Base-by-base conservation (phyloP, 2,113 vertebrate species). In the Malurus alboscapulatus region DNA sequence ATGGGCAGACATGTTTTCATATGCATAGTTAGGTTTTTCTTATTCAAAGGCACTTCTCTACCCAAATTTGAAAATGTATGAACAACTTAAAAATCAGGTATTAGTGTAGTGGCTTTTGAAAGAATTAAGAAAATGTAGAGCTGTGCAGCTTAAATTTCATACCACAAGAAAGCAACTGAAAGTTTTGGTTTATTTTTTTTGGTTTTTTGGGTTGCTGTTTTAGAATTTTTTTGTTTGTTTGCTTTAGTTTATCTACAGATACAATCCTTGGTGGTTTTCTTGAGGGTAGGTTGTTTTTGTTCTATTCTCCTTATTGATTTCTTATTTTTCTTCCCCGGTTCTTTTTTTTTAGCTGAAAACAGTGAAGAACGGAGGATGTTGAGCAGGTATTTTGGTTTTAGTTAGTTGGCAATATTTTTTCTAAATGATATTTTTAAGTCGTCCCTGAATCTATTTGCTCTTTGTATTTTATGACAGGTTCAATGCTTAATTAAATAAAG, bases 261-360 rank as follows among this genome's bases (percentile, higher is more conserved):
- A 30, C 16, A 54, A 12, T 38, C 3, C 7, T 67, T 15, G 4
- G 10, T 1, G 0, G 1, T 10, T 61, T 47, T 42, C 9, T 24
- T 14, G 8, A 17, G 9, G 3, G 6, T 34, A 44, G 12, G 12
- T 27, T 11, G 1, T 32, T 57, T 55, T 45, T 42, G 3, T 14
- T 34, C 7, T 62, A 3, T 40, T 78, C 14, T 48, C 13, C 27
- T n/a, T 68, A 48, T 15, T 16, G 4, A 9, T 17, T 3, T 34
- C 5, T 69, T 67, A 10, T 19, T 45, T 45, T 53, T 50, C 3
- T 68, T 3, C 19, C 5, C 5, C 10, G 9, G 3, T 26, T 1
- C 34, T 53, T 38, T 16, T 58, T 72, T 61, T 48, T 5, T 36
- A 18, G 3, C 20, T 42, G 29, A 55, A 21, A 65, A 11, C 5